Base-by-base conservation (phyloP, 2,888 invertebrate genomes). In the Listrodromus nycthemerus region DNA sequence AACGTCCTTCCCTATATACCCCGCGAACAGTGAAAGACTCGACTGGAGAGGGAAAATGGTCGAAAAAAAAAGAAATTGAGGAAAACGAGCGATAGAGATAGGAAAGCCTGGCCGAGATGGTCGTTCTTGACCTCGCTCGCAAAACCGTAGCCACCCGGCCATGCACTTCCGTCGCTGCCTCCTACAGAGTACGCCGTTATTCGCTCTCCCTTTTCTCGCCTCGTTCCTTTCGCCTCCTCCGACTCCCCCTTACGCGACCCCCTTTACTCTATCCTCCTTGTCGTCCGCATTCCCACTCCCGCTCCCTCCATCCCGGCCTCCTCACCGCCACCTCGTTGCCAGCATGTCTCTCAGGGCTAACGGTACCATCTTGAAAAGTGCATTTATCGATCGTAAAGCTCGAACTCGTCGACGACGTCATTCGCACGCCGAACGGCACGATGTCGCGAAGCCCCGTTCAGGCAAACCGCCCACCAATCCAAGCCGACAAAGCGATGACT, bases 321-420 rank as follows among this genome's bases (percentile, higher is more conserved):
- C 19, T 21, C 10, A 13, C 27, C 24, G 30, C 8, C 24, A 13
- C 41, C 63, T 16, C 37, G 79, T 83, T 70, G 74, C 71, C 45
- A 45, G 24, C 58, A 27, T 58, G 41, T 75, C 73, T 80, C 71
- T 48, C 63, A 81, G 82, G 70, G 30, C 69, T 74, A 74, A 82
- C 78, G 69, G 82, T 84, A 82, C 78, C 82, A 82, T 84, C 84
- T 84, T 82, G 78, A 84, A 84, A 78, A 84, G 84, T 84, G 78
- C 82, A 84, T 84, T 84, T 84, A 84, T 84, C 82, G 84, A 84
- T 84, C 84, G 84, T 82, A 82, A 84, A 84, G 65, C 81, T 74
- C 74, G 66, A 78, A 75, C 63, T 81, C 77, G 67, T 24, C 73
- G 80, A 83, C 86, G 76, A 58, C 82, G 82, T 80, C 80, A 80